Evolutionary conservation across 2,888 invertebrate species (phyloP), one percentile per base, ranked within the genome.

Genomic region (Drosophila quinaria): DNA sequence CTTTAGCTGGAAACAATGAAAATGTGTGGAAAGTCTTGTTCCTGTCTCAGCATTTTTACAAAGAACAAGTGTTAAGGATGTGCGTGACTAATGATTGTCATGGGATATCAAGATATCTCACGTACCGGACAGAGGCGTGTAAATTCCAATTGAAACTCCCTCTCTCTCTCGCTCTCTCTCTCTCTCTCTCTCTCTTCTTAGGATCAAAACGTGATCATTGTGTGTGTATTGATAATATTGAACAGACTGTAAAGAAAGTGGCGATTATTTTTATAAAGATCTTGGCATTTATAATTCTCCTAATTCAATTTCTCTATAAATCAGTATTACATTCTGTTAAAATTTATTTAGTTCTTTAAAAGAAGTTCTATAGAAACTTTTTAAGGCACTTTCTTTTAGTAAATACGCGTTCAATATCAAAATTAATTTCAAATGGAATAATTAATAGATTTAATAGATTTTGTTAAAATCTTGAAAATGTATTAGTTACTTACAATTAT

Each of bases 41-140:
- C 83, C 84, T 86, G 71, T 59, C 25, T 11, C 42, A 1, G 55
- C 22, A 31, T 56, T 47, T 68, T 74, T 70, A 64, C 64, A 17
- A 41, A 3, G 70, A 71, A 87, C 75, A 86, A 88, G 89, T 86
- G 87, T 87, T 73, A 89, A 80, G 87, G 86, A 84, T 82, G 83
- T 80, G 81, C 83, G 83, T 88, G 87, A 83, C 83, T n/a, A 50
- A 22, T 65, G 65, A 65, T 67, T 66, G 66, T 25, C n/a, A 41
- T 17, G 31, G 29, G 22, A 59, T 66, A 47, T 60, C 41, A 63
- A 63, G 70, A 61, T 70, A 46, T 58, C 62, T 74, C 77, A 77
- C 77, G 77, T 77, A 76, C 41, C 63, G 50, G 42, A 47, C 41
- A 62, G 11, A 31, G 54, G 50, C 37, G 62, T 54, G 61, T 25